A percentile compares a stretch with the other conserved stretches of the same genome.
Evolutionary conservation across 2,797 vertebrate species (phyloP).

Genomic region (Pangasius larnaudii): DNA sequence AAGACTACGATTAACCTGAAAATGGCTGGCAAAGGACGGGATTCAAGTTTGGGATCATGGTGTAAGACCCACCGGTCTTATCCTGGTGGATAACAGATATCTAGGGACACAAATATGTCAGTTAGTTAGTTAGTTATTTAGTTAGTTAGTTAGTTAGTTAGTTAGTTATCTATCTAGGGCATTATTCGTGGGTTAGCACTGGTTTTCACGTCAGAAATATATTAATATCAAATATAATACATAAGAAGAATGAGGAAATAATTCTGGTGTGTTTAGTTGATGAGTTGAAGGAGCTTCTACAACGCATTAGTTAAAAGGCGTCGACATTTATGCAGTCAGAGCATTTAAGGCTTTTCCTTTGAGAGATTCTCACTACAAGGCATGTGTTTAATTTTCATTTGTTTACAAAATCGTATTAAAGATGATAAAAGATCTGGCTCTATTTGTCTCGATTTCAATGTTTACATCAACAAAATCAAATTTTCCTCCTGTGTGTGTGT

Average conservation of each 20-base stretch:
- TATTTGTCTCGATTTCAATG: neutral
- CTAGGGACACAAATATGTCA: neutral
- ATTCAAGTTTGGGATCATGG: neutral
- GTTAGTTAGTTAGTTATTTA: neutral
- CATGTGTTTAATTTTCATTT: neutral
- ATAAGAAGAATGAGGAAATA: neutral
- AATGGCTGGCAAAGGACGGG: neutral
- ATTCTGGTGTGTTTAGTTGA: neutral
- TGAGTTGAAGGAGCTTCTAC: neutral
- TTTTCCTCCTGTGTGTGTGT: too few relatives aligned
- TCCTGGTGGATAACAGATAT: neutral
- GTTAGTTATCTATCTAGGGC: neutral
- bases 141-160: neutral
- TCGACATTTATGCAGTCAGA: neutral
- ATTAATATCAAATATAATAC: neutral
- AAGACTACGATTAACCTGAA: neutral
- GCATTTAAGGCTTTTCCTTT: neutral
- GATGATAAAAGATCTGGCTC: neutral
- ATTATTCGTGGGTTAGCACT: neutral
- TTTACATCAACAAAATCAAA: neutral
- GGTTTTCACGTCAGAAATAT: neutral
- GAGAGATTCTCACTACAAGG: too few relatives aligned
- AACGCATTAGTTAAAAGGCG: neutral
- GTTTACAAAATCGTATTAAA: neutral
- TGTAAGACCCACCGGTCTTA: neutral